Evolutionary conservation across 2,888 invertebrate genomes (phyloP).

Genomic region (Scaptomyza flava): DNA sequence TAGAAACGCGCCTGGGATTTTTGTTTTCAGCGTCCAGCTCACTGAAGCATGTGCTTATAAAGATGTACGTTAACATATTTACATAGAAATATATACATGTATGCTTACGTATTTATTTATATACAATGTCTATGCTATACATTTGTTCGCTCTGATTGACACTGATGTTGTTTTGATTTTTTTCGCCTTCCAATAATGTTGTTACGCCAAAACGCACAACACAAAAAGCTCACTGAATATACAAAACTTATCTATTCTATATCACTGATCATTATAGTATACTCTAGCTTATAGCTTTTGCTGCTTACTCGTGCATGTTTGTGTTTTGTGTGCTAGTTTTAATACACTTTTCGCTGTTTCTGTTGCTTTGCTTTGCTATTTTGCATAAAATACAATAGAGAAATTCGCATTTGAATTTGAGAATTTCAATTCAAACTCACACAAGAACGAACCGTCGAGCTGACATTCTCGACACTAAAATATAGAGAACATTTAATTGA

Average conservation of each 20-base stretch:
- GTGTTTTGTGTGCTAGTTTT: conserved; percentile 27
- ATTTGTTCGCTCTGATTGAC: conserved; percentile 47
- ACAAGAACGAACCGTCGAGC: conserved; percentile 4
- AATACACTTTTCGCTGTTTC: conserved; percentile 12
- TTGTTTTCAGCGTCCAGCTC: conserved; percentile 51
- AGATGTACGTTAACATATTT: conserved; percentile 29
- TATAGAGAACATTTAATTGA: conserved; percentile 30
- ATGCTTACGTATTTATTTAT: conserved; percentile 1
- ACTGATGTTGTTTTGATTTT: conserved; percentile 49
- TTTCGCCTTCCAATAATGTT: conserved; percentile 24
- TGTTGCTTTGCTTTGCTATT: conserved; percentile 23
- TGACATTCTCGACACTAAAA: conserved; percentile 25
- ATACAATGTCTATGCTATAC: not conserved
- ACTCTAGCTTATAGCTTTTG: conserved; percentile 35
- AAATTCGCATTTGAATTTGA: conserved; percentile 38
- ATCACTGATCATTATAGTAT: conserved; percentile 34
- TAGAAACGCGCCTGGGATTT: conserved; percentile 38
- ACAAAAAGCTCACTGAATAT: conserved; percentile 13
- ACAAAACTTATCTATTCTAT: conserved; percentile 7
- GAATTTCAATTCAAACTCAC: conserved; percentile 50
- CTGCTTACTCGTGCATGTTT: conserved; percentile 54
- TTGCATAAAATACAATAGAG: conserved; percentile 44
- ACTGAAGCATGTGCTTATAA: conserved; percentile 51
- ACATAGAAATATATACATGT: not conserved
- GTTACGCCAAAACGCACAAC: conserved; percentile 30